These are phyloP conservation scores for Pachyramphus minor DNA, from an alignment of 2,113 vertebrate species.

Conservation along the genomic window DNA sequence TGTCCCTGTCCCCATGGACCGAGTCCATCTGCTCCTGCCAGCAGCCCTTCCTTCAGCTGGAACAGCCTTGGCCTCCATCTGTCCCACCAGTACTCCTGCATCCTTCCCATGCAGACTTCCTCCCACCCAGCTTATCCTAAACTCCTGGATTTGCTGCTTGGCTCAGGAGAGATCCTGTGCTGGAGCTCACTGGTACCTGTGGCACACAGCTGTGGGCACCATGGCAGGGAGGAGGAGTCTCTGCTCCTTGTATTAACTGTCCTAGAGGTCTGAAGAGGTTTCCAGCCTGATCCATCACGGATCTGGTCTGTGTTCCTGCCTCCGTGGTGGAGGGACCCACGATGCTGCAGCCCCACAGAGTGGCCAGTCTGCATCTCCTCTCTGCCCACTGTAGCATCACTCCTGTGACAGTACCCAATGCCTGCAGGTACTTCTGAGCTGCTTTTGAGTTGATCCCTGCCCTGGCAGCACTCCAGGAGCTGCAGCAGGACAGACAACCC, in stretches of 20 bases:
- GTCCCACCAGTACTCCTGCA: not conserved
- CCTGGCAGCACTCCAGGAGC: not conserved
- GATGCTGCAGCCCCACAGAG: not conserved
- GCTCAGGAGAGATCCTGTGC: not conserved
- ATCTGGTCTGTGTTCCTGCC: fast-evolving
- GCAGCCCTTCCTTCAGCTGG: not conserved
- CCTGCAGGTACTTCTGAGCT: too few species aligned
- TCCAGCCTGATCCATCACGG: not conserved
- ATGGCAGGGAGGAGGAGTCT: not conserved
- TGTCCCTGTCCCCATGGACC: not conserved
- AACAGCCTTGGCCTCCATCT: not conserved
- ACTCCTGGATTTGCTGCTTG: fast-evolving
- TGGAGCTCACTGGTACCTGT: not conserved
- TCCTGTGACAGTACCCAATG: not conserved
- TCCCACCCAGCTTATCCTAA: not conserved
- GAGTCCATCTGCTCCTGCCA: slow-evolving; percentile 10
- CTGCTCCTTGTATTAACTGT: fast-evolving
- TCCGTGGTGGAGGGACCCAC: fast-evolving
- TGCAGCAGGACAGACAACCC: not conserved
- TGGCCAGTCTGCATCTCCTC: not conserved
- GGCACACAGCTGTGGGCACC: not conserved
- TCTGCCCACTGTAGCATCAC: not conserved
- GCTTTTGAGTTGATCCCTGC: not conserved
- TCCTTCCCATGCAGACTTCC: not conserved
- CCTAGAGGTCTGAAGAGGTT: not conserved